Base-by-base conservation (phyloP, 2,797 vertebrate species). In the Phaenicophaeus curvirostris region DNA sequence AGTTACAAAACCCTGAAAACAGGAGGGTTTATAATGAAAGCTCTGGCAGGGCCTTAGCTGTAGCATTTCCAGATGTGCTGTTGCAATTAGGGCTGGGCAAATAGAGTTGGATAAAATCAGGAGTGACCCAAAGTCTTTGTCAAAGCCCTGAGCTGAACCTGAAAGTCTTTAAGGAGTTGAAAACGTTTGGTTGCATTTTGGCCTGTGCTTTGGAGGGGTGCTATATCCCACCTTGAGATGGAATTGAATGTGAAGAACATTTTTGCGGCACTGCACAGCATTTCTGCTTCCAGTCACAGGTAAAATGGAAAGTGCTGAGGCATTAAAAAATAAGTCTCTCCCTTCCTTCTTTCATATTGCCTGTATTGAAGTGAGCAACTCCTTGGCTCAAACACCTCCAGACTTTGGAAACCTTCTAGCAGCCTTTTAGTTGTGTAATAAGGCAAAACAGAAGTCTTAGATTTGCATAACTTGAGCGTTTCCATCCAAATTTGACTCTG, bases 1-100 rank as follows among this genome's bases (percentile, higher is more conserved):
- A 93, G 62, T 93, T 95, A 85, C 75, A 92, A 95, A 96, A 85
- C 23, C 74, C 66, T 91, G 46, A 71, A 92, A 94, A 86, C 50
- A 82, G 86, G 61, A 86, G 78, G 75, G 69, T 86, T 96, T 93
- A 68, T 91, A 89, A 96, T 57, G 79, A 92, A 93, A 95, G 25
- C 57, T 21, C 91, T 93, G 93, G 76, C 85, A 95, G 31, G 53
- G n/a, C 19, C 75, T 79, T 89, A n/a, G 19, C 50, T 87, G 90
- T 93, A 96, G 67, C 85, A 85, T 93, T 97, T 97, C 97, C 96
- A 96, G 96, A 95, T 96, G 92, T 95, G 58, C 87, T 95, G 66
- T 75, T 92, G 81, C 84, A 95, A 91, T 84, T 91, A 88, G 39
- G 59, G 33, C 58, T 77, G 82, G 94, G 84, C 91, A 94, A 89